Conservation (phyloP, 2,888 invertebrate genomes). For the Ferrisia virgata region DNA sequence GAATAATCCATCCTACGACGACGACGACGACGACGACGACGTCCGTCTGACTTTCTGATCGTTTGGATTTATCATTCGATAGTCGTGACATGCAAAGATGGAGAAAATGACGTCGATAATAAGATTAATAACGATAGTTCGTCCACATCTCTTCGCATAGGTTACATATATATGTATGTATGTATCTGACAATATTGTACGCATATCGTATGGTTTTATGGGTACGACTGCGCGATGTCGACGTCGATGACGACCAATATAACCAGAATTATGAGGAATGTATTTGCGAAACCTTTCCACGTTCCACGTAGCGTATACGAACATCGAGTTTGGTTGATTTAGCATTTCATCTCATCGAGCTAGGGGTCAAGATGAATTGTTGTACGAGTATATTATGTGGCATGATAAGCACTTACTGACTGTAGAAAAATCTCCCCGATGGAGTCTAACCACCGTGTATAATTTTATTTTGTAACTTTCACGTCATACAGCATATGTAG, state of each 20-base stretch:
- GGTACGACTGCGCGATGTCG: not conserved
- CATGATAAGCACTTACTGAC: too few relatives aligned
- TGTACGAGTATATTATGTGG: not conserved
- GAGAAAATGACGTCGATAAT: slow-evolving; percentile 29
- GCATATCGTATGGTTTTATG: not conserved
- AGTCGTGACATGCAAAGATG: slow-evolving; percentile 21
- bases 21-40: too few relatives aligned
- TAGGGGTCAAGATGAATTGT: not conserved
- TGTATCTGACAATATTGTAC: not conserved
- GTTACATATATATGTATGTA: too few relatives aligned
- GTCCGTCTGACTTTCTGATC: slow-evolving; percentile 19
- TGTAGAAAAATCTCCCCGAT: too few relatives aligned
- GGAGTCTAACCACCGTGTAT: too few relatives aligned
- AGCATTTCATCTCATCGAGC: not conserved
- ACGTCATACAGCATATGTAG: too few relatives aligned
- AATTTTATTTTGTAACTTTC: too few relatives aligned
- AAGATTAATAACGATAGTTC: slow-evolving; percentile 28
- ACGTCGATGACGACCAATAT: not conserved
- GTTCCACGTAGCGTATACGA: too few relatives aligned
- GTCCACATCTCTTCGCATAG: not conserved
- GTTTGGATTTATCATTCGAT: slow-evolving; percentile 12
- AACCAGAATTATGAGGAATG: slow-evolving; percentile 8
- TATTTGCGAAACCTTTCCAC: not conserved
- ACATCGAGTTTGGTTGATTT: not conserved
- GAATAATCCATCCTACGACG: slow-evolving; percentile 18